Evolutionary conservation across 1,140 invertebrate species (phyloP).

Genomic region (Eurosta solidaginis): DNA sequence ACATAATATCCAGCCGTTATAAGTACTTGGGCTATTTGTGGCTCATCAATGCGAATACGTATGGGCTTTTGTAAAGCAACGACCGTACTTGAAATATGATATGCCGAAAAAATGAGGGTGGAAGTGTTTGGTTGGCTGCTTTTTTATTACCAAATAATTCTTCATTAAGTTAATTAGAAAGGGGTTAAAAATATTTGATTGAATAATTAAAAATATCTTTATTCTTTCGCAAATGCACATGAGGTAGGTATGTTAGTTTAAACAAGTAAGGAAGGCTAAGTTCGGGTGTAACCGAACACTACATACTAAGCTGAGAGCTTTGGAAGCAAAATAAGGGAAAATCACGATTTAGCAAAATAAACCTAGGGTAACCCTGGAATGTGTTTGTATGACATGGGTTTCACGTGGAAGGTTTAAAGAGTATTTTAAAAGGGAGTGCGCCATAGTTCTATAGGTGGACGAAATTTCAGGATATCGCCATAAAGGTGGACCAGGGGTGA

Average conservation of each 20-base stretch:
- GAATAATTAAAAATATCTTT: neutral
- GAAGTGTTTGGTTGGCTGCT: neutral
- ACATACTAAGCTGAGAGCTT: too few relatives aligned
- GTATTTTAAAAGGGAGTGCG: too few relatives aligned
- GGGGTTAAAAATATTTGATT: neutral
- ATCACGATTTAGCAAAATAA: too few relatives aligned
- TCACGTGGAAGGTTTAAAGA: too few relatives aligned
- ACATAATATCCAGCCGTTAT: neutral
- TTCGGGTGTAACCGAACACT: too few relatives aligned
- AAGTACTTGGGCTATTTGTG: neutral
- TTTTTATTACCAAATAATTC: neutral
- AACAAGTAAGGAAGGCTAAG: too few relatives aligned
- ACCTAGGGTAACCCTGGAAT: too few relatives aligned
- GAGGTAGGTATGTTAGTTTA: neutral
- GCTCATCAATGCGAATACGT: neutral
- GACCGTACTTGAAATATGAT: neutral
- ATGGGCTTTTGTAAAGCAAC: neutral
- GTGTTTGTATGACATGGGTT: too few relatives aligned
- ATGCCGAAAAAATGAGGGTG: neutral
- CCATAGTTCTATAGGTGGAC: too few relatives aligned
- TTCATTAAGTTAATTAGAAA: constrained; percentile 1
- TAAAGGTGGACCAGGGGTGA: too few relatives aligned
- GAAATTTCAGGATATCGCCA: too few relatives aligned
- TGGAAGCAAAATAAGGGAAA: too few relatives aligned
- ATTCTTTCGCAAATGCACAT: neutral